Conservation (phyloP, 2,797 vertebrate species). For the Nyctalus aviator region DNA sequence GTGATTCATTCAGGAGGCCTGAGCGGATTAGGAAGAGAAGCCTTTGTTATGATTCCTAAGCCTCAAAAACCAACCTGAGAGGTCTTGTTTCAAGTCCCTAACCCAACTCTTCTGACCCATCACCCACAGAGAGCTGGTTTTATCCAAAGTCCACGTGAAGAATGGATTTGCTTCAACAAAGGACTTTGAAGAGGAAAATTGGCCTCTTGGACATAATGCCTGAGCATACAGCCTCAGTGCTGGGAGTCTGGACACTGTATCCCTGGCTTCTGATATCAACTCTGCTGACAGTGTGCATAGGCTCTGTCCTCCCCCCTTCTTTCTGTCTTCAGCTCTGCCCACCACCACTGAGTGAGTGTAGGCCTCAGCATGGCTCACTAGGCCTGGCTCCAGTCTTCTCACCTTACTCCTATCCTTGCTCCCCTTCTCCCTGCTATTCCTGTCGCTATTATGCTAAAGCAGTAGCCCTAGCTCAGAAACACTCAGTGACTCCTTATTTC, state of each 20-base stretch:
- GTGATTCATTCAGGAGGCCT: neutral
- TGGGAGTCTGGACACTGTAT: neutral
- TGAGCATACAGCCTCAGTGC: neutral
- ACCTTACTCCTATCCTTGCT: neutral
- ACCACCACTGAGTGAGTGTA: neutral
- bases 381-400: neutral
- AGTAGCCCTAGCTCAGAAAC: constrained; percentile 34
- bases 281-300: neutral
- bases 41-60: constrained; percentile 19
- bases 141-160: neutral
- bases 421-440: neutral
- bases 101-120: neutral
- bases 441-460: neutral
- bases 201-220: neutral
- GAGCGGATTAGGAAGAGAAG: neutral
- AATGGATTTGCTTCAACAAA: neutral
- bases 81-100: neutral
- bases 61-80: neutral
- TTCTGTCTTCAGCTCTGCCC: neutral
- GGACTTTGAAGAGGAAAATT: neutral
- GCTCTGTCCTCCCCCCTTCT: neutral
- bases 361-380: neutral
- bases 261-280: neutral
- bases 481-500: constrained; percentile 40
- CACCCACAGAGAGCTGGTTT: neutral